phyloP scores from a whole-genome alignment of 2,888 invertebrate genomes.

The Synanthedon tipuliformis region DNA sequence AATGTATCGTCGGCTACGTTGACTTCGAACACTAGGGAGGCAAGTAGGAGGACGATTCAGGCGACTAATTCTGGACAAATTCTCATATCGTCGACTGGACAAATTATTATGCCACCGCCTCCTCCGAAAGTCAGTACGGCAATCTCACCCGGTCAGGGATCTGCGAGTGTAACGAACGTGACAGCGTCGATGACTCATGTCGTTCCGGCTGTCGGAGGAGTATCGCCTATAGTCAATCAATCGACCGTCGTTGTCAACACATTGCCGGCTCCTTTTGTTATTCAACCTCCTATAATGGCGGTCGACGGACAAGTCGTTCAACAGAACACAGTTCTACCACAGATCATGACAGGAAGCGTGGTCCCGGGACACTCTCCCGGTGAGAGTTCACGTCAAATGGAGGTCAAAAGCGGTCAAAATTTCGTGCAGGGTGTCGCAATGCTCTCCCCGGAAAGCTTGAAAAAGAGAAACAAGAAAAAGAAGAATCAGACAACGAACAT shows the following conservation, averaged over 20 bases:
- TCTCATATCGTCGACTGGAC: slow-evolving; percentile 81
- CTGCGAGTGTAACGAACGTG: slow-evolving; percentile 74
- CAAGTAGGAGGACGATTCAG: slow-evolving; percentile 23
- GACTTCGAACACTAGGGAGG: slow-evolving; percentile 16
- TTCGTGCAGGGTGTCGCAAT: slow-evolving; percentile 58
- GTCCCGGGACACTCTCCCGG: slow-evolving; percentile 66
- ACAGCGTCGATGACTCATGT: slow-evolving; percentile 75
- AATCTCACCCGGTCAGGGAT: slow-evolving; percentile 73
- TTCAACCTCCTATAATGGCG: slow-evolving; percentile 82
- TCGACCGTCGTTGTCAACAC: slow-evolving; percentile 86
- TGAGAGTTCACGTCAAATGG: slow-evolving; percentile 64
- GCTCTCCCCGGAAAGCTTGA: slow-evolving; percentile 77
- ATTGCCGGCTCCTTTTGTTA: slow-evolving; percentile 80
- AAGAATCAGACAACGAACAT: slow-evolving; percentile 78
- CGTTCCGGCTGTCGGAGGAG: slow-evolving; percentile 72
- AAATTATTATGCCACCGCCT: slow-evolving; percentile 78
- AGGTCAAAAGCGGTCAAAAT: slow-evolving; percentile 58
- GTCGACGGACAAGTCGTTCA: slow-evolving; percentile 79
- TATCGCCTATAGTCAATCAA: slow-evolving; percentile 77
- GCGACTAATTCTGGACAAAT: slow-evolving; percentile 73
- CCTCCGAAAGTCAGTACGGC: slow-evolving; percentile 68
- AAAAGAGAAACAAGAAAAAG: slow-evolving; percentile 78
- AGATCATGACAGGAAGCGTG: slow-evolving; percentile 75
- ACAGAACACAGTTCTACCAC: slow-evolving; percentile 77
- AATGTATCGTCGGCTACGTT: slow-evolving; percentile 52